phyloP scores from a whole-genome alignment of 2,888 invertebrate species.

The Altica lythri region DNA sequence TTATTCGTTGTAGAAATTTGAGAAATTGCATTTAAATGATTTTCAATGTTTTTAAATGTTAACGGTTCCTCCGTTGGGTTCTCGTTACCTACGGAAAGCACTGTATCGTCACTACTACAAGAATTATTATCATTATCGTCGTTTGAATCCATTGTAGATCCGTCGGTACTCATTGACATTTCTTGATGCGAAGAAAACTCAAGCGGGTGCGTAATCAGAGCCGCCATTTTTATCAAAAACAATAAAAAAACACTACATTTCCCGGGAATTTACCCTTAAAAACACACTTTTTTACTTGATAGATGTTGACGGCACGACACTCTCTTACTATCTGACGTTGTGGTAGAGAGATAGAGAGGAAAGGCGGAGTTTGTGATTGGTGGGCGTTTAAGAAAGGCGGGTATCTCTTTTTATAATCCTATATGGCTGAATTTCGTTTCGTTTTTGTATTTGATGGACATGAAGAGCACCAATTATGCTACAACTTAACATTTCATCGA shows the following conservation, averaged over 20 bases:
- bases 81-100: conserved; percentile 81
- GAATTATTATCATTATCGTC: conserved; percentile 53
- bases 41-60: conserved; percentile 70
- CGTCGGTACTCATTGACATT: conserved; percentile 49
- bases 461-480: conserved; percentile 27
- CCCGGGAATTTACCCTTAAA: conserved; percentile 12
- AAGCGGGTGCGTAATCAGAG: conserved; percentile 47
- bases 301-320: conserved; percentile 53
- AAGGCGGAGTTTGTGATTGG: conserved; percentile 50
- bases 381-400: conserved; percentile 43
- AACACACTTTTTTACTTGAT: conserved; percentile 25
- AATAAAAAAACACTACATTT: conserved; percentile 3
- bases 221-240: conserved; percentile 48
- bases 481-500: conserved; percentile 38
- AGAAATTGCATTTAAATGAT: conserved; percentile 70
- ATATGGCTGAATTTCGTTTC: too few species aligned
- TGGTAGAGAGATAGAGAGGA: conserved; percentile 40
- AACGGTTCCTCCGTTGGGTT: conserved; percentile 51
- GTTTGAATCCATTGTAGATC: conserved; percentile 54
- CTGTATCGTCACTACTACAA: conserved; percentile 78
- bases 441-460: conserved; percentile 42
- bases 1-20: conserved; percentile 62
- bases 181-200: conserved; percentile 47
- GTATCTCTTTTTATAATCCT: too few species aligned
- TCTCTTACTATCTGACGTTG: conserved; percentile 52